phyloP scores from a whole-genome alignment of 2,797 vertebrate genomes.

The Anisognathus igniventris region DNA sequence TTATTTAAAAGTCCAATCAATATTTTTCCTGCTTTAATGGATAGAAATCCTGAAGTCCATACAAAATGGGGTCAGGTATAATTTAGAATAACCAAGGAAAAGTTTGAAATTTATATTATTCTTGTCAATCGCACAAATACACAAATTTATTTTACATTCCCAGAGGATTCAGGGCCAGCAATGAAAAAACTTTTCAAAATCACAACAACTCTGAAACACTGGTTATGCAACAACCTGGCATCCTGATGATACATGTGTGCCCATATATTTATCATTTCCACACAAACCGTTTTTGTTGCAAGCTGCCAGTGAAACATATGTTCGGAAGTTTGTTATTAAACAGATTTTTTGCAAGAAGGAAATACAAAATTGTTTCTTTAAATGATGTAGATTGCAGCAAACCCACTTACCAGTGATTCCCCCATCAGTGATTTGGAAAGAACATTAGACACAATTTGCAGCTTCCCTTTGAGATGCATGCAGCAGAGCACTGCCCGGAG shows the following conservation, averaged over 20 bases:
- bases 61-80: not conserved
- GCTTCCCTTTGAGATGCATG: slow-evolving; percentile 93
- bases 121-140: not conserved
- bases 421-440: slow-evolving; percentile 95
- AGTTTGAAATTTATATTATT: not conserved
- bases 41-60: not conserved
- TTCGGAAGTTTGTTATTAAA: not conserved
- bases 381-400: not conserved
- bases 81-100: not conserved
- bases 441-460: slow-evolving; percentile 90
- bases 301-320: not conserved
- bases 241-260: not conserved
- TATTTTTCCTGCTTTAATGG: not conserved
- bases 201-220: not conserved
- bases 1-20: not conserved
- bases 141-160: not conserved
- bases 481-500: slow-evolving; percentile 88
- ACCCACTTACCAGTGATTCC: slow-evolving; percentile 90
- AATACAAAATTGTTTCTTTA: not conserved
- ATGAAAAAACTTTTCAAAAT: not conserved
- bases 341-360: not conserved
- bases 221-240: not conserved
- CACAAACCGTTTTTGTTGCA: not conserved
- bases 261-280: not conserved
- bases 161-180: not conserved